Evolutionary conservation across 2,888 invertebrate species (phyloP).

Genomic region (Folsomia candida): DNA sequence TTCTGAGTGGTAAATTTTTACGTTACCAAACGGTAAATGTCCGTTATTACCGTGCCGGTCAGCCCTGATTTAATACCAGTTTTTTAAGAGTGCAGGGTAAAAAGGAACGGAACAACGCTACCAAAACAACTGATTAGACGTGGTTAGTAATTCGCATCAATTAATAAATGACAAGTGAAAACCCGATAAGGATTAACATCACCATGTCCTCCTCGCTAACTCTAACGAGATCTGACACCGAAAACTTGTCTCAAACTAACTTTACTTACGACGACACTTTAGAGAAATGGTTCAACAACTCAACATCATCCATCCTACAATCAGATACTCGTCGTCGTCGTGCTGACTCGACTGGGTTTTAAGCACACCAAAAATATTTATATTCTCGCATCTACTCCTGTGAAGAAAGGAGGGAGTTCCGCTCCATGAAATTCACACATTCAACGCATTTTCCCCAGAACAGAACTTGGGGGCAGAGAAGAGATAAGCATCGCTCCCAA

Average conservation of each 20-base stretch:
- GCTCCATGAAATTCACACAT: constrained; percentile 50
- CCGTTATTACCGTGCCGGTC: no score
- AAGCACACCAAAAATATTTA: neutral
- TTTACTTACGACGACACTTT: no score
- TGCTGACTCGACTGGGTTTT: neutral
- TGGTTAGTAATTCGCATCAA: no score
- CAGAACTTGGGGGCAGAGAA: neutral
- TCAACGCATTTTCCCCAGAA: neutral
- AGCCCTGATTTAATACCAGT: no score
- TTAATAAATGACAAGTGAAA: no score
- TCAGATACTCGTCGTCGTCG: neutral
- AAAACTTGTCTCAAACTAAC: neutral
- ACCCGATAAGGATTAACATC: neutral
- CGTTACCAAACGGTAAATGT: no score
- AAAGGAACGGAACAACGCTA: no score
- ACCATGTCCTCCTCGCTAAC: neutral
- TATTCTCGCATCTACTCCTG: neutral
- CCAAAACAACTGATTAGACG: no score
- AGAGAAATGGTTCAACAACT: no score
- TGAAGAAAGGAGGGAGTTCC: constrained; percentile 43
- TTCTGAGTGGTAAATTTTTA: no score
- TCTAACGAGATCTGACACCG: neutral
- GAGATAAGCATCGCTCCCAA: neutral
- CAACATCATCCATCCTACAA: neutral
- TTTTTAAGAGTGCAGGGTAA: no score